Base-by-base conservation (phyloP, 2,888 invertebrate genomes). In the Rhynchonema sp. region DNA sequence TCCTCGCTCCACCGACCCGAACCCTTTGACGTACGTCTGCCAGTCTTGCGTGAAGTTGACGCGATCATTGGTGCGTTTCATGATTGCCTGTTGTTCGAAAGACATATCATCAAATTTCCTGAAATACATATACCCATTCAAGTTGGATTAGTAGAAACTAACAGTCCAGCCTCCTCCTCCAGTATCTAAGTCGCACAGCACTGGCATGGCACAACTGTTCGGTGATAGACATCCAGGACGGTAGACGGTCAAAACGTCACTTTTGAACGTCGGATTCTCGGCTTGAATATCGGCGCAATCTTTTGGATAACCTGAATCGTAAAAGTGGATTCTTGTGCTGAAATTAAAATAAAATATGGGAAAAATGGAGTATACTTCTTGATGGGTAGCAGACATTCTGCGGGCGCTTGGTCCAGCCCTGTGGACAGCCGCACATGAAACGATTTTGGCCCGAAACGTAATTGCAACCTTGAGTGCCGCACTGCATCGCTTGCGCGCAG, bases 151-250 rank as follows among this genome's bases (percentile, higher is more conserved):
- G n/a, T n/a, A n/a, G 46, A 38, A 20, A 38, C 46, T 30, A n/a
- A 29, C 29, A 1, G 55, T 55, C 55, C 55, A 55, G 6, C 55
- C 55, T 2, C 55, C 55, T 2, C 55, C 55, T 2, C 1, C 30
- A 1, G 55, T 55, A 1, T 55, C 55, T n/a, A 55, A 9, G 55
- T 57, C 66, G 66, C 46, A 63, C 22, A 6, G 6, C 23, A 54
- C 54, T 9, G 54, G 25, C 26, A 54, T 23, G 2, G 25, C 17
- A 25, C 54, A 54, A 27, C 54, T 54, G 54, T 6, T 17, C 6
- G 54, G 27, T 2, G 25, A 17, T 9, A 54, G 54, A 27, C 54
- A 54, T 2, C n/a, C 20, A 13, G 54, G 54, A 2, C 28, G 20
- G 27, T 54, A 54, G 2, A 54, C 54, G 6, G 54, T 54, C n/a